Evolutionary conservation across 2,113 vertebrate genomes (phyloP).

Genomic region (Dipodomys stephensi): DNA sequence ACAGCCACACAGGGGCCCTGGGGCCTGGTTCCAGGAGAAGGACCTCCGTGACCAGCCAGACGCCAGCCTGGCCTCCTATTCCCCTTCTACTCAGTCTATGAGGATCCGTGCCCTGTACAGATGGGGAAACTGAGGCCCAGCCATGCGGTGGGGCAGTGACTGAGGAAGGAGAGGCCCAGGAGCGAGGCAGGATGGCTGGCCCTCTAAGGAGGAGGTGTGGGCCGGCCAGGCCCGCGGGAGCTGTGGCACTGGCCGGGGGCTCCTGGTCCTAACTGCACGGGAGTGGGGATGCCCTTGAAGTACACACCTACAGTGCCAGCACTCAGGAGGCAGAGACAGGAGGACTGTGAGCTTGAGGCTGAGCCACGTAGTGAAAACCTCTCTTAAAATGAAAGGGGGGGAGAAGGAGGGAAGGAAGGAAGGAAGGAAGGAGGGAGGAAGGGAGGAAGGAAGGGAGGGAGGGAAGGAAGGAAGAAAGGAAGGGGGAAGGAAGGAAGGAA

Average conservation of each 20-base stretch:
- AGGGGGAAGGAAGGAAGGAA: too few species aligned
- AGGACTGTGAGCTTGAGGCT: not conserved
- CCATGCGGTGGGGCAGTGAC: not conserved
- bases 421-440: accelerated
- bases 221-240: too few species aligned
- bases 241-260: not conserved
- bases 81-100: not conserved
- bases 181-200: too few species aligned
- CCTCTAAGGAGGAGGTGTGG: too few species aligned
- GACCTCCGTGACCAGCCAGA: not conserved
- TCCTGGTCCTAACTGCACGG: not conserved
- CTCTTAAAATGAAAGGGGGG: too few species aligned
- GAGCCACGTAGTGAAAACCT: too few species aligned
- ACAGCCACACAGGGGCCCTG: too few species aligned
- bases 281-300: accelerated
- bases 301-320: too few species aligned
- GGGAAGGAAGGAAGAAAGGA: too few species aligned
- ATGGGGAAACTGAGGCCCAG: not conserved
- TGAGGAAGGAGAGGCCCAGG: too few species aligned
- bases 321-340: not conserved
- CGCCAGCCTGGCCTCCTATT: not conserved
- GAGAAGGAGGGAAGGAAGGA: accelerated
- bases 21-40: too few species aligned
- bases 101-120: not conserved
- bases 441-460: accelerated